Evolutionary conservation across 2,888 invertebrate species (phyloP), one percentile per base, ranked within the genome.

Genomic region (Bugula neritina): DNA sequence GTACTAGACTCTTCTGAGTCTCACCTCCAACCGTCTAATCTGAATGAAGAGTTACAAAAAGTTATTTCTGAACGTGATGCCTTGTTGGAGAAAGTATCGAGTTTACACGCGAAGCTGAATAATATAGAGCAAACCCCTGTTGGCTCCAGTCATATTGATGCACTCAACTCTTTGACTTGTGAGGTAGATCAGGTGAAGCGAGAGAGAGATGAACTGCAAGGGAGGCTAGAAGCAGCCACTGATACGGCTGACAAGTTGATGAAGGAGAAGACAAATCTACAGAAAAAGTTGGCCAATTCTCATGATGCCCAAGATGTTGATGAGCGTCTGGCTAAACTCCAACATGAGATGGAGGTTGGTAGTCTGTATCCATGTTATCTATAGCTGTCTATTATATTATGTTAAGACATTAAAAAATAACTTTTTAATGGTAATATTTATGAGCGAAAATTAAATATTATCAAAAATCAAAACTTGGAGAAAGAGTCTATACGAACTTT

Each of bases 281-380:
- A 63, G 34, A 21, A 29, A 5, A 63, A 31, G n/a, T 31, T 63
- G 17, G 63, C 63, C 31, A 17, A 27, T 10, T 63, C 63, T 17
- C 63, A 63, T 31, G 63, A 63, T 63, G 63, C 63, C 31, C 25
- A 63, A 31, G 29, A 29, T 13, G 63, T 63, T 27, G 63, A 63
- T n/a, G 63, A 27, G 5, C 2, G 63, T 27, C 31, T 63, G 5
- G 34, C 29, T 17, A 34, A 3, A n/a, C 27, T 63, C 2, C 63
- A 63, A 31, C 1, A 31, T 10, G 63, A 63, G 63, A 13, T 63
- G 31, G 63, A 63, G 63, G 63, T 63, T 5, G 13, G 63, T 31
- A 57, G 57, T 43, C 5, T 43, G 17, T 17, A 43, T 43, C 5
- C n/a, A n/a, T n/a, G n/a, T n/a, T n/a, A n/a, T n/a, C n/a, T n/a